A percentile compares a stretch with the other conserved stretches of the same genome.
Evolutionary conservation across 2,888 invertebrate genomes (phyloP).

Genomic region (Crematogaster levior): DNA sequence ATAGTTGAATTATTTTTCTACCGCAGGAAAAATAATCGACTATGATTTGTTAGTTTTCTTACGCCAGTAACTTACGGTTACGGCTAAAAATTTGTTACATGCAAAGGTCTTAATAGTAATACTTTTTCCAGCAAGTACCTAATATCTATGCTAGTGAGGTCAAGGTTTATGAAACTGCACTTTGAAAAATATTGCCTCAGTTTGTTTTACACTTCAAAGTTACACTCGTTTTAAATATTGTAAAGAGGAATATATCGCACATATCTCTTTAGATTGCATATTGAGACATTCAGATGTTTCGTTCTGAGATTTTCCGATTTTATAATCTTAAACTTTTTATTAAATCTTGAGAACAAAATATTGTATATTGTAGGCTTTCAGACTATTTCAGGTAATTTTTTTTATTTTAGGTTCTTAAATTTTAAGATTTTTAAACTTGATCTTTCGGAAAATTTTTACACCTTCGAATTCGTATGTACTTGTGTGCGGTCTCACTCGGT

Average conservation of each 20-base stretch:
- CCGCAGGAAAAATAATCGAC: no score
- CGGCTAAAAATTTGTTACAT: no score
- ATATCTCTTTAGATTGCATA: background rate
- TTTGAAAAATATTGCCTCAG: slow-evolving; percentile 26
- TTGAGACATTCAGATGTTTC: background rate
- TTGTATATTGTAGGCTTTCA: no score
- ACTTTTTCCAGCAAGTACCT: background rate
- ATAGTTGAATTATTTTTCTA: no score
- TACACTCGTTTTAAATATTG: background rate
- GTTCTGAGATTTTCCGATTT: background rate
- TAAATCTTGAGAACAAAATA: background rate
- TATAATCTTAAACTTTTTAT: background rate
- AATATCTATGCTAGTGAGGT: slow-evolving; percentile 22
- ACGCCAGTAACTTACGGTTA: no score
- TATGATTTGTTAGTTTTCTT: no score
- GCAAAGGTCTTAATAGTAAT: no score
- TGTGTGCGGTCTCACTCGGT: slow-evolving; percentile 37
- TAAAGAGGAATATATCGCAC: background rate
- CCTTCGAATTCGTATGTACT: slow-evolving; percentile 22
- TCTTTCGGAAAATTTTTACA: slow-evolving; percentile 15
- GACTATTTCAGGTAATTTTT: background rate
- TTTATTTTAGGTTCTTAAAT: background rate
- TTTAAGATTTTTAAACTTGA: background rate
- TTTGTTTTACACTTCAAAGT: slow-evolving; percentile 14
- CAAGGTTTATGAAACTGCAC: slow-evolving; percentile 58